Base-by-base conservation (phyloP, 1,140 invertebrate species). In the Telenomus remus region DNA sequence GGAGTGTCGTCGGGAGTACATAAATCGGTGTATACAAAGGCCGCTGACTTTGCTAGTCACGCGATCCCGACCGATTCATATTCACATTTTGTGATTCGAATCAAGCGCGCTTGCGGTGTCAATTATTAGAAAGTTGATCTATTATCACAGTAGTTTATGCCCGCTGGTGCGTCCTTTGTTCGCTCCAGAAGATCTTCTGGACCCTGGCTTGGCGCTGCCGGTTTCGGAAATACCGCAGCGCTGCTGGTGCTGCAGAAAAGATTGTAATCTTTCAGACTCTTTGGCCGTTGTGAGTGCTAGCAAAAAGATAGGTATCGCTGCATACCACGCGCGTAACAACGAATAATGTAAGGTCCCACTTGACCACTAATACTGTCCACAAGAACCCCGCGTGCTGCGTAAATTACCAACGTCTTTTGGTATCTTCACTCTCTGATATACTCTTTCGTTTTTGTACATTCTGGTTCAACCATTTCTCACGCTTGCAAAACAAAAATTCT, bases 341-440 rank as follows among this genome's bases (percentile, higher is more conserved):
- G 78, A 66, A 84, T 85, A 86, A 84, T 79, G 81, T 81, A 83
- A 82, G 81, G 75, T 60, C 80, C 83, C 82, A 86, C 82, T 85
- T 85, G 85, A 79, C 82, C 80, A 81, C 84, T 85, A 86, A 86
- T 84, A 81, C 82, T 85, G 81, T 85, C 81, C 82, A 83, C 80
- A 6, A 27, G 19, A 27, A 27, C 6, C 19, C 19, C n/a, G 1
- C 19, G 19, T 27, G 19, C 19, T 27, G 78, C 65, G 82, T 85
- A 84, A 86, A 84, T 85, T 85, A 83, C 19, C 2, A n/a, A 3
- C 84, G 82, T 84, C 80, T 82, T 79, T 78, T 76, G 73, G 65
- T 57, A 78, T 55, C 50, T 51, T 59, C 56, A 51, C 12, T 13
- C 50, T 50, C 19, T 27, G 19, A 27, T 27, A 27, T 27, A 27